Percentiles rank a stretch among this genome's conserved stretches.
phyloP scores from a whole-genome alignment of 2,113 vertebrate genomes.

The Bubo blakistoni region DNA sequence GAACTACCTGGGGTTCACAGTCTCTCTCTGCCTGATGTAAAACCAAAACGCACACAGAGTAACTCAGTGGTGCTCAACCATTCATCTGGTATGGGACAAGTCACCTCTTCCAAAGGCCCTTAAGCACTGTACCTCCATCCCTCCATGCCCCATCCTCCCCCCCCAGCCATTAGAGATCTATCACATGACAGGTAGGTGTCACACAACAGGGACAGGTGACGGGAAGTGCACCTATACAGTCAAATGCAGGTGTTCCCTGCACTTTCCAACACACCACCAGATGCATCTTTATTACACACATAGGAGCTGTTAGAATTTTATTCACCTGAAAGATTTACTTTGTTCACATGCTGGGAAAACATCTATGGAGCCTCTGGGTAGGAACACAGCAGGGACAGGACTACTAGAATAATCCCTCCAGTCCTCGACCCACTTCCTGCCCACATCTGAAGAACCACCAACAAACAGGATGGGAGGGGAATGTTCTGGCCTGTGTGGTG shows the following conservation, averaged over 20 bases:
- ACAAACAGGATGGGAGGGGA: background rate
- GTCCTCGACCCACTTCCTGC: background rate
- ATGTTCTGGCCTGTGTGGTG: background rate
- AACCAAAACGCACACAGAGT: background rate
- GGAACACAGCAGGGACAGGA: background rate
- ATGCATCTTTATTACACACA: background rate
- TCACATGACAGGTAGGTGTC: background rate
- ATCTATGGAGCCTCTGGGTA: background rate
- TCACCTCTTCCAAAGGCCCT: background rate
- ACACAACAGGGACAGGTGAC: background rate
- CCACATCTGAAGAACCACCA: conserved; percentile 31
- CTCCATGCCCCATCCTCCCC: too few relatives aligned
- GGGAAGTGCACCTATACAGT: background rate
- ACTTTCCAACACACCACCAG: background rate
- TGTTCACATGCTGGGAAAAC: background rate
- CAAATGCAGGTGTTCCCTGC: background rate
- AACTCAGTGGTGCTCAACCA: background rate
- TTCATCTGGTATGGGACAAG: background rate
- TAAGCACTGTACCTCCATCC: background rate
- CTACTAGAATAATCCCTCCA: background rate
- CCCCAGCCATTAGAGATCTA: background rate
- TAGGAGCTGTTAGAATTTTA: background rate
- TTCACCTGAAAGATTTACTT: background rate
- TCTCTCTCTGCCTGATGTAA: background rate
- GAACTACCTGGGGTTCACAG: background rate